Evolutionary conservation across 2,888 invertebrate genomes (phyloP).

Genomic region (Palloptera scutellata): DNA sequence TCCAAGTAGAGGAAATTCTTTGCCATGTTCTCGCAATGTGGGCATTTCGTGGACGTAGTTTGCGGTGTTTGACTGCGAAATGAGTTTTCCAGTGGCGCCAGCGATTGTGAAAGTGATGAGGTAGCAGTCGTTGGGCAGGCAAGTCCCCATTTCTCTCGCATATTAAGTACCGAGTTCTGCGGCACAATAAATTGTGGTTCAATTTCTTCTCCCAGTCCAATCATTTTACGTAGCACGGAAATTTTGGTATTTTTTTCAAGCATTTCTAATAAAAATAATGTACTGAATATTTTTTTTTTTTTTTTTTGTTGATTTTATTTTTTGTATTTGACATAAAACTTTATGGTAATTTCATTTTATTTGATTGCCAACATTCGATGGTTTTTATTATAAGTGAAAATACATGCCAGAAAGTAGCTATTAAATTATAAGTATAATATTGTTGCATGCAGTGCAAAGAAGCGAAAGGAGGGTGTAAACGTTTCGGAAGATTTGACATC

Average conservation of each 20-base stretch:
- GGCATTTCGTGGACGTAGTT: constrained; percentile 43
- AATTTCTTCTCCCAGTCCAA: constrained; percentile 45
- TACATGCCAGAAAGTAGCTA: too few relatives aligned
- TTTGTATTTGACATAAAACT: constrained; percentile 3
- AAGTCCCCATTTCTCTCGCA: constrained; percentile 34
- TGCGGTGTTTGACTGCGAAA: constrained; percentile 4
- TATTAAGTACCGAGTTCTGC: constrained; percentile 48
- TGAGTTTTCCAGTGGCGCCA: constrained; percentile 22
- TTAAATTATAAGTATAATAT: too few relatives aligned
- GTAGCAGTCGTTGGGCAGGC: background rate
- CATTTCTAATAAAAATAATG: constrained; percentile 30
- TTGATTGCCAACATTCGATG: background rate
- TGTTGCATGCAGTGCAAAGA: too few relatives aligned
- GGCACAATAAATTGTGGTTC: constrained; percentile 48
- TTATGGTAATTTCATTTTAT: constrained; percentile 13
- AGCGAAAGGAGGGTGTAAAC: too few relatives aligned
- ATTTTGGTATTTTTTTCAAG: constrained; percentile 51
- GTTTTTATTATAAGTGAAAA: background rate
- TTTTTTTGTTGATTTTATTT: constrained; percentile 10
- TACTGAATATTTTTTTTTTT: background rate
- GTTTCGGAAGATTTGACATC: too few relatives aligned
- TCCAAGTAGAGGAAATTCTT: constrained; percentile 57
- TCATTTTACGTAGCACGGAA: constrained; percentile 51
- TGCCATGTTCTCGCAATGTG: constrained; percentile 58
- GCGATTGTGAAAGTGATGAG: background rate